Evolutionary conservation across 2,113 vertebrate species (phyloP).

Genomic region (Tetrao urogallus): DNA sequence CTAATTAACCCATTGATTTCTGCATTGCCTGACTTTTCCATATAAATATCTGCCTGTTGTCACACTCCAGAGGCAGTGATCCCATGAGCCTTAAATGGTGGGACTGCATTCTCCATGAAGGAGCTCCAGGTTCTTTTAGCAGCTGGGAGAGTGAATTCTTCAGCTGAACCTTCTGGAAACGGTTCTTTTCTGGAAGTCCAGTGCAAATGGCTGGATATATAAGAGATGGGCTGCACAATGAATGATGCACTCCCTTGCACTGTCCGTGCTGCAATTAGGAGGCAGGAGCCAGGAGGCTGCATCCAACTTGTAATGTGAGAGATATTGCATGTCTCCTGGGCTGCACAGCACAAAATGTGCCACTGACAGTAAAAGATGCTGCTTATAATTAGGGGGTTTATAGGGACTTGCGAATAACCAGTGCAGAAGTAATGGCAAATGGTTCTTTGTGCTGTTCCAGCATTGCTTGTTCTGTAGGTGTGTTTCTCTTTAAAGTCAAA

Average conservation of each 20-base stretch:
- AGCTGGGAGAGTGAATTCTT: neutral
- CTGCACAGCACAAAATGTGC: neutral
- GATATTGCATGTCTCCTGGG: constrained; percentile 18
- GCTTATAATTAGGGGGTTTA: neutral
- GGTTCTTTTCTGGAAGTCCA: neutral
- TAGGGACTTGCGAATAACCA: neutral
- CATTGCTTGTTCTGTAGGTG: neutral
- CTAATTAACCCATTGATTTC: constrained; percentile 37
- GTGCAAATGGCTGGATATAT: neutral
- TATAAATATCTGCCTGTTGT: neutral
- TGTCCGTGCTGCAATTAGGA: neutral
- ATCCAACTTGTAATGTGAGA: neutral
- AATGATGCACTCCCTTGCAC: neutral
- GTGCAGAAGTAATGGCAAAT: neutral
- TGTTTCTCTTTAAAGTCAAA: neutral
- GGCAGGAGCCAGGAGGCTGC: neutral
- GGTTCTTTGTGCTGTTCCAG: neutral
- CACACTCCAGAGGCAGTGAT: neutral
- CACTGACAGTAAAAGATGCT: constrained; percentile 27
- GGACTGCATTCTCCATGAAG: neutral
- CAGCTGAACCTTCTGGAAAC: neutral
- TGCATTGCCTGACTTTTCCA: neutral
- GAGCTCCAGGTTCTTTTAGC: neutral
- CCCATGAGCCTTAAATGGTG: neutral
- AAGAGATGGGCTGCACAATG: neutral